Percentiles rank a stretch among this genome's conserved stretches.
Conservation (phyloP, 2,888 invertebrate species). For the Limnephilus lunatus region DNA sequence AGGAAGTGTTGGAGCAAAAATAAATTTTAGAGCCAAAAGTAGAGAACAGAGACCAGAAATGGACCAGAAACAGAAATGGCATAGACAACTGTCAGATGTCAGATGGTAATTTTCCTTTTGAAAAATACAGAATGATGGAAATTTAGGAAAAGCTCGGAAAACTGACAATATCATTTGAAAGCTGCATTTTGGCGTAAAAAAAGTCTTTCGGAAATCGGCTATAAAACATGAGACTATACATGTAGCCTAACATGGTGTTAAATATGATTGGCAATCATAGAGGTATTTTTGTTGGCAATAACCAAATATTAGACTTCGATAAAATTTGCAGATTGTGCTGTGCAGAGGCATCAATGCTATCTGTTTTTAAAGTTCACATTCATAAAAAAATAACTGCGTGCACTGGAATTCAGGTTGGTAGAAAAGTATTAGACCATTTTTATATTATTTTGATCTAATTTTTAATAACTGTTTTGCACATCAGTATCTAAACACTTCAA, state of each 20-base stretch:
- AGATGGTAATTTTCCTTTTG: not conserved
- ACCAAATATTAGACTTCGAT: conserved; percentile 53
- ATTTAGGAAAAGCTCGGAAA: not conserved
- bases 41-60: not conserved
- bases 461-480: not conserved
- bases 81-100: not conserved
- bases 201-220: not conserved
- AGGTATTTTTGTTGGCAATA: conserved; percentile 30
- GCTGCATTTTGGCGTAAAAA: not conserved
- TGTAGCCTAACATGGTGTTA: not conserved
- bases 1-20: not conserved
- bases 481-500: not conserved
- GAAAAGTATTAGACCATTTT: no score
- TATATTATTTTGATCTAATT: not conserved
- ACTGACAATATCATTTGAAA: not conserved
- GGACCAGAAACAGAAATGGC: not conserved
- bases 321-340: conserved; percentile 71
- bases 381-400: conserved; percentile 74
- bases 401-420: conserved; percentile 72
- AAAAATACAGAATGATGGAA: not conserved
- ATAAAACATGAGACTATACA: not conserved
- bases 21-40: not conserved
- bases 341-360: conserved; percentile 72
- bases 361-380: conserved; percentile 73
- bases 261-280: conserved; percentile 8